phyloP scores from a whole-genome alignment of 2,113 vertebrate genomes.

The Arothron firmamentum region DNA sequence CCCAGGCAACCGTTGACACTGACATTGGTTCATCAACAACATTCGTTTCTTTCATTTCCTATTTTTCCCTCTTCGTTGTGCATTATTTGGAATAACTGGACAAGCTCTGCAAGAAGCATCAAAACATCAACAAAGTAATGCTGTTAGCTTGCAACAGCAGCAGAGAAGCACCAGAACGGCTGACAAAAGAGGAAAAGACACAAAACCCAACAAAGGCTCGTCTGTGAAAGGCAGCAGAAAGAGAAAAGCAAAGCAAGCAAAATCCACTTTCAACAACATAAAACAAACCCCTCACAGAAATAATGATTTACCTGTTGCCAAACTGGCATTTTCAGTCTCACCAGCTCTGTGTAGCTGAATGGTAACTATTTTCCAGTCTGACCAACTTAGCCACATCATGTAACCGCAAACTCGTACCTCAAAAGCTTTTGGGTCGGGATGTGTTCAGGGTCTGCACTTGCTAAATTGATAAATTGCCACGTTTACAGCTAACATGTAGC shows the following conservation, averaged over 20 bases:
- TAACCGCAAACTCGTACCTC: conserved; percentile 25
- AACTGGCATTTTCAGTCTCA: conserved; percentile 15
- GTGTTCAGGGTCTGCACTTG: conserved; percentile 27
- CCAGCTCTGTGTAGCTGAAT: conserved; percentile 6
- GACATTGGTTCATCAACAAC: no score
- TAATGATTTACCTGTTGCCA: conserved; percentile 12
- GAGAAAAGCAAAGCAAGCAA: conserved; percentile 37
- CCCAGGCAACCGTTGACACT: no score
- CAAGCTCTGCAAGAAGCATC: conserved; percentile 19
- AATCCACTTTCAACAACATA: conserved; percentile 29
- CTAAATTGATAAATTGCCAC: conserved; percentile 44
- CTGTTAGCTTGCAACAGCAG: conserved; percentile 18
- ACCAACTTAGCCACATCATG: conserved; percentile 20
- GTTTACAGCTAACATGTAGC: conserved; percentile 22
- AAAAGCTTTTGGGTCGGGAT: conserved; percentile 31
- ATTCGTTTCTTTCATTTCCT: no score
- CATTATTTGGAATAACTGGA: background rate
- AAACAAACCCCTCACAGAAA: conserved; percentile 21
- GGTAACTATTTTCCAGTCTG: conserved; percentile 24
- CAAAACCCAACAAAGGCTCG: conserved; percentile 30
- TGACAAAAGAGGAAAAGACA: conserved; percentile 40
- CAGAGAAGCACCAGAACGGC: conserved; percentile 33
- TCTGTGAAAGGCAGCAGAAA: conserved; percentile 34
- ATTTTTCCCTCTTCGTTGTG: no score
- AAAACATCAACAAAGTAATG: conserved; percentile 25